These are phyloP conservation scores for Diabrotica virgifera DNA, from an alignment of 1,140 invertebrate species.

Conservation along the genomic window DNA sequence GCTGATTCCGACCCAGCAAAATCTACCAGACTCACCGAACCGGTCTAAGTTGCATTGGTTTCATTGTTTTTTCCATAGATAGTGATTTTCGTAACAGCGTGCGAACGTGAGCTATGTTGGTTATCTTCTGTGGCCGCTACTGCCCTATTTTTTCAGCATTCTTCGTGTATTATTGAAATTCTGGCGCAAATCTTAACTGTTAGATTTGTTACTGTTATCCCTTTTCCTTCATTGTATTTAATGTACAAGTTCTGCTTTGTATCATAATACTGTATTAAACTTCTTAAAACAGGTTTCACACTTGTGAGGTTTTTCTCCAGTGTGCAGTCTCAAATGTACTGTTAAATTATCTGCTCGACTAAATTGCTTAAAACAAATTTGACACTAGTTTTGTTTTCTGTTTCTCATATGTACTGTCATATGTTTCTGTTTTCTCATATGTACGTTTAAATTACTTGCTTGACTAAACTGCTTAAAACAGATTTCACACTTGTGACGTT, in stretches of 20 bases:
- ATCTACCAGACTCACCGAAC: constrained; percentile 83
- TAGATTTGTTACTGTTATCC: constrained; percentile 64
- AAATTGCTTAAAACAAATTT: no score
- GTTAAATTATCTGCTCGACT: no score
- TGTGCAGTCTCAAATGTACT: no score
- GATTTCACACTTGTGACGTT: no score
- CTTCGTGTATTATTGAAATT: constrained; percentile 63
- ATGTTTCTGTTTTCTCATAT: no score
- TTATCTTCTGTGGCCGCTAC: constrained; percentile 72
- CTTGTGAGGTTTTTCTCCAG: no score
- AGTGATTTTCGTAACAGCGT: constrained; percentile 74
- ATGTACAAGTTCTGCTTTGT: constrained; percentile 29
- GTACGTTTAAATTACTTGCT: no score
- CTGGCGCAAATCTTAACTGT: constrained; percentile 61
- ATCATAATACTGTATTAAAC: no score
- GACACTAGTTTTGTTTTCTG: no score
- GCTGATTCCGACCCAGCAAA: constrained; percentile 90
- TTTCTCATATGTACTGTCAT: no score
- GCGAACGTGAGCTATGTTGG: constrained; percentile 81
- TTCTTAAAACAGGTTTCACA: no score
- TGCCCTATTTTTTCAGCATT: constrained; percentile 70
- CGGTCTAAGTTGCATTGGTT: constrained; percentile 35
- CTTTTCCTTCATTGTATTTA: constrained; percentile 42
- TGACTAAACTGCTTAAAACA: no score
- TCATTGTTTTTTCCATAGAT: constrained; percentile 41